Conservation (phyloP, 2,888 invertebrate genomes). For the Panzeria rudis region DNA sequence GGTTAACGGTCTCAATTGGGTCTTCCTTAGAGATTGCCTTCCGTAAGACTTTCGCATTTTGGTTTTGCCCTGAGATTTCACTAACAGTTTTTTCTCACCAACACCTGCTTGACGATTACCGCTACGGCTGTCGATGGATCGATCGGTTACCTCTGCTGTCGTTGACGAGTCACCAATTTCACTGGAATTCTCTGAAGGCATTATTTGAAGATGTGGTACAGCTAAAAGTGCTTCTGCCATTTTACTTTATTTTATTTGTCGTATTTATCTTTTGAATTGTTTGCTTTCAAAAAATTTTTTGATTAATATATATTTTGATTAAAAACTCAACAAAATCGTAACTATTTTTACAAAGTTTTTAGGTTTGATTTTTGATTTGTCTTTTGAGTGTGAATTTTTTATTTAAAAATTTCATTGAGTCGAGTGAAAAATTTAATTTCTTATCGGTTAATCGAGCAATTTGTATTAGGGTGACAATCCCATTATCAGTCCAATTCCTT, state of each 20-base stretch:
- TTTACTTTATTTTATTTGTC: neutral
- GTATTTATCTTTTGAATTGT: neutral
- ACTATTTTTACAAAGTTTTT: no score
- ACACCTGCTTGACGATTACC: neutral
- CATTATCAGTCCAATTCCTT: no score
- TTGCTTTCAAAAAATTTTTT: constrained; percentile 5
- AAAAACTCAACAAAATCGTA: constrained; percentile 8
- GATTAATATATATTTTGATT: no score
- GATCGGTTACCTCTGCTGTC: constrained; percentile 48
- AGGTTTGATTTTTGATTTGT: no score
- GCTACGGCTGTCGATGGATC: constrained; percentile 46
- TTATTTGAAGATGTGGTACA: constrained; percentile 63
- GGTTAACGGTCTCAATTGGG: constrained; percentile 36
- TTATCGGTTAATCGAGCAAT: no score
- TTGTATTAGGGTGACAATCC: no score
- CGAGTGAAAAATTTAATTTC: no score
- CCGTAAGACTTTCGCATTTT: constrained; percentile 59
- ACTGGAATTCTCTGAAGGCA: constrained; percentile 65
- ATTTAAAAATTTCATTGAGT: no score
- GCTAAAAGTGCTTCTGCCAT: constrained; percentile 72
- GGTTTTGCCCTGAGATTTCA: constrained; percentile 42
- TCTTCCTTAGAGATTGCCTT: constrained; percentile 62
- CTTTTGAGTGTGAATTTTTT: neutral
- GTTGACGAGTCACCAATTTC: constrained; percentile 59
- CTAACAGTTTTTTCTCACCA: constrained; percentile 4